Conservation (phyloP, 2,888 invertebrate genomes). For the Choristoneura rosaceana region DNA sequence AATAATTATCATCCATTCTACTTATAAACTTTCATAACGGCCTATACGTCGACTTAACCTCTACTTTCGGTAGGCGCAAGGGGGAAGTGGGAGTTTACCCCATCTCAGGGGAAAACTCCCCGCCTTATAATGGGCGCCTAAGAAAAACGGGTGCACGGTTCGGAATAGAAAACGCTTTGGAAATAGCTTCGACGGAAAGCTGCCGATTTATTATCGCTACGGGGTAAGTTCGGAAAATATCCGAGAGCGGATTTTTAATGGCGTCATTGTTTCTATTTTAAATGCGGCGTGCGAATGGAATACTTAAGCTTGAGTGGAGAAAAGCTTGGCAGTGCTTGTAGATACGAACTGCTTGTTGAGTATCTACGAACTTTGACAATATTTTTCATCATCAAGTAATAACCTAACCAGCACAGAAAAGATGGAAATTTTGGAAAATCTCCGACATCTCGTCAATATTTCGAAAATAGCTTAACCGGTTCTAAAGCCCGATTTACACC, state of each 20-base stretch:
- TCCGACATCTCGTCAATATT: too few relatives aligned
- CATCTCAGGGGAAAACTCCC: conserved; percentile 55
- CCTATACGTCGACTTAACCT: conserved; percentile 85
- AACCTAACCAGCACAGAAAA: too few relatives aligned
- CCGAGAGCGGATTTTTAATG: conserved; percentile 85
- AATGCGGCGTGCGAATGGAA: conserved; percentile 82
- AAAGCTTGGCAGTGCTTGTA: conserved; percentile 46
- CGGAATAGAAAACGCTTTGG: conserved; percentile 85
- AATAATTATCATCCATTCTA: conserved; percentile 85
- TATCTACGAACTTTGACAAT: not conserved
- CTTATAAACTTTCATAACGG: conserved; percentile 86
- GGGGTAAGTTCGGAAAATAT: conserved; percentile 83
- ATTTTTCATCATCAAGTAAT: too few relatives aligned
- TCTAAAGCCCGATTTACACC: too few relatives aligned
- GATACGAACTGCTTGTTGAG: conserved; percentile 3
- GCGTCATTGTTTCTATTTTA: conserved; percentile 84
- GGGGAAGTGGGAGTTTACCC: conserved; percentile 53
- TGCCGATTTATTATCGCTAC: conserved; percentile 83
- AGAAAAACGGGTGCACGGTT: conserved; percentile 84
- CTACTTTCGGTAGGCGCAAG: conserved; percentile 68
- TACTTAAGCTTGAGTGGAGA: conserved; percentile 68
- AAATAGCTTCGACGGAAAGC: conserved; percentile 85
- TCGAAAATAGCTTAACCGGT: too few relatives aligned
- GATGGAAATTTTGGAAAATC: too few relatives aligned
- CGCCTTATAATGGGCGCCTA: conserved; percentile 82